Conservation (phyloP, 2,797 vertebrate genomes). For the Thunnus albacares region DNA sequence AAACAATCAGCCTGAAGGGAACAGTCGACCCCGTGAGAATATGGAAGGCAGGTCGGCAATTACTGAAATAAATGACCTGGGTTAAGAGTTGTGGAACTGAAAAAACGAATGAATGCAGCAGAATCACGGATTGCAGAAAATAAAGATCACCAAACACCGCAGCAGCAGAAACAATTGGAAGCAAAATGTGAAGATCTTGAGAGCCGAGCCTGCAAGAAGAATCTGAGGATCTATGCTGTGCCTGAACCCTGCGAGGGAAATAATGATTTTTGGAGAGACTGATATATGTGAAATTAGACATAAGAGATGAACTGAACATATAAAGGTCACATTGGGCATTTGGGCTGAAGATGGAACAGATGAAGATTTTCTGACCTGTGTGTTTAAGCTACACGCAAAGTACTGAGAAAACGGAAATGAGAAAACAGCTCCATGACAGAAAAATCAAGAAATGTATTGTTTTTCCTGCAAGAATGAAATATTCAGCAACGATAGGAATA, state of each 20-base stretch:
- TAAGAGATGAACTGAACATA: not conserved
- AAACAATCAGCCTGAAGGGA: no score
- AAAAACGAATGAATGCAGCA: no score
- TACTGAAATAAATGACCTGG: no score
- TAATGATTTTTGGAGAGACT: not conserved
- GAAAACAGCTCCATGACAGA: not conserved
- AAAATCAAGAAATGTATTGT: not conserved
- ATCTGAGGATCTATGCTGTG: not conserved
- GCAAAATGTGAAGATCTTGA: conserved; percentile 1
- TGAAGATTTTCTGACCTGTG: not conserved
- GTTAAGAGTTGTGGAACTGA: no score
- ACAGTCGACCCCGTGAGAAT: no score
- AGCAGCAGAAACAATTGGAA: not conserved
- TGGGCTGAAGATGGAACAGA: no score
- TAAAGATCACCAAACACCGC: no score
- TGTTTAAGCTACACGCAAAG: not conserved
- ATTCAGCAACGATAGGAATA: not conserved
- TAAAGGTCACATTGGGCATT: not conserved
- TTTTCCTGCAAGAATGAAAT: no score
- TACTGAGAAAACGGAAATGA: not conserved
- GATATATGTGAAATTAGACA: not conserved
- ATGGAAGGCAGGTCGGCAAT: no score
- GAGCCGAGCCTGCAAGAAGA: not conserved
- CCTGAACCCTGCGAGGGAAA: not conserved
- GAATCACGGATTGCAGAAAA: no score